A percentile compares a stretch with the other conserved stretches of the same genome.
Evolutionary conservation across 2,888 invertebrate genomes (phyloP).

Genomic region (Clepsis dumicolana): DNA sequence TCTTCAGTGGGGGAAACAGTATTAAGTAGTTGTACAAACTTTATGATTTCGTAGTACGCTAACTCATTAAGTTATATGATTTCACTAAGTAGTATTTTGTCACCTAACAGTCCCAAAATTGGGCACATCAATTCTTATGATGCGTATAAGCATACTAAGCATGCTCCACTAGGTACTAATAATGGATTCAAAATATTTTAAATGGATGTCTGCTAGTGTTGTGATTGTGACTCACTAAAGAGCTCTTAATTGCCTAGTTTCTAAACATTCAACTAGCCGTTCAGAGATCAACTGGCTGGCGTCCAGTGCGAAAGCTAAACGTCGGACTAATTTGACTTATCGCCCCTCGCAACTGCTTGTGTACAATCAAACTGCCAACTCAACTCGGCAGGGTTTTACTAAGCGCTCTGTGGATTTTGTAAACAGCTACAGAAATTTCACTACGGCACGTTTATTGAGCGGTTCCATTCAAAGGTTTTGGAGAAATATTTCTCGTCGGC

Average conservation of each 20-base stretch:
- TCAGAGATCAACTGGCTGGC: conserved; percentile 45
- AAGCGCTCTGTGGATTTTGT: conserved; percentile 33
- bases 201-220: conserved; percentile 1
- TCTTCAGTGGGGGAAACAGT: no score
- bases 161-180: not conserved
- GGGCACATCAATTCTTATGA: no score
- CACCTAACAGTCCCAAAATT: no score
- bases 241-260: conserved; percentile 32
- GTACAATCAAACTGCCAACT: conserved; percentile 33
- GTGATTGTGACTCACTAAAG: conserved; percentile 30
- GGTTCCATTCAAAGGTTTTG: conserved; percentile 24
- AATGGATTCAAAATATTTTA: conserved; percentile 5
- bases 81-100: no score
- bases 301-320: conserved; percentile 44
- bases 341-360: conserved; percentile 27
- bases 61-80: no score
- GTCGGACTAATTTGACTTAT: conserved; percentile 38
- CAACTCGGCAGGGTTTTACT: conserved; percentile 32
- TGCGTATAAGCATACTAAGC: no score
- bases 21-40: no score
- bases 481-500: conserved; percentile 26
- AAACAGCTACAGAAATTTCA: conserved; percentile 35
- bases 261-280: conserved; percentile 41
- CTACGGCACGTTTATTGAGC: conserved; percentile 35
- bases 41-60: no score